Percentiles rank a stretch among this genome's conserved stretches.
phyloP scores from a whole-genome alignment of 2,888 invertebrate genomes.

The Synergus itoensis region DNA sequence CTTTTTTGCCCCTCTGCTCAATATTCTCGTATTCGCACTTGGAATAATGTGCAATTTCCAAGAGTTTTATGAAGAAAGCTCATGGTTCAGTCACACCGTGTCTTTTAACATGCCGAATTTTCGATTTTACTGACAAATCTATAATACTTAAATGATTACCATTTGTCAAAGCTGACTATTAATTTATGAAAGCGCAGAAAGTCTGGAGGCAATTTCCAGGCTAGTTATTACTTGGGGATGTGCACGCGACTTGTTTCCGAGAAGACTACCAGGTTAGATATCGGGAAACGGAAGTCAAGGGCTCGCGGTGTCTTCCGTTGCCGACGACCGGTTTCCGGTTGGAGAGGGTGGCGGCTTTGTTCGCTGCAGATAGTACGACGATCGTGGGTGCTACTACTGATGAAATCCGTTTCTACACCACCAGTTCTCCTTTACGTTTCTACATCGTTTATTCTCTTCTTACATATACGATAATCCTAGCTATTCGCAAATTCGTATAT shows the following conservation, averaged over 20 bases:
- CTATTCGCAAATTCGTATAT: conserved; percentile 61
- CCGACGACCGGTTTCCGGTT: conserved; percentile 31
- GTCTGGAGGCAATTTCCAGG: conserved; percentile 61
- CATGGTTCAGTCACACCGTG: no score
- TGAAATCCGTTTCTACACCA: conserved; percentile 4
- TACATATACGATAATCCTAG: background rate
- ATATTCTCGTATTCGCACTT: background rate
- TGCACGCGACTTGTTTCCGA: conserved; percentile 41
- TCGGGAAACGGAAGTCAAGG: conserved; percentile 52
- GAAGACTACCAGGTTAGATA: conserved; percentile 23
- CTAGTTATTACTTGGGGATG: conserved; percentile 63
- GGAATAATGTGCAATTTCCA: background rate
- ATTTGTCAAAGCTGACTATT: background rate
- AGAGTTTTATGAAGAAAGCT: no score
- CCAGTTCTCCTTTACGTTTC: conserved; percentile 2
- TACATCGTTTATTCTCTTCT: conserved; percentile 21
- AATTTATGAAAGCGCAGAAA: background rate
- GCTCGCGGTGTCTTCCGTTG: conserved; percentile 43
- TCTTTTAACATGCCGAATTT: no score
- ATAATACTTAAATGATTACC: background rate
- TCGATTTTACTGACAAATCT: no score
- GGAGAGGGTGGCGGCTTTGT: conserved; percentile 15
- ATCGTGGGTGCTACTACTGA: background rate
- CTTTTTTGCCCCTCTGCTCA: background rate
- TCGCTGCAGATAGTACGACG: conserved; percentile 19